phyloP scores from a whole-genome alignment of 1,140 invertebrate species.

The Schlechtendalia chinensis region DNA sequence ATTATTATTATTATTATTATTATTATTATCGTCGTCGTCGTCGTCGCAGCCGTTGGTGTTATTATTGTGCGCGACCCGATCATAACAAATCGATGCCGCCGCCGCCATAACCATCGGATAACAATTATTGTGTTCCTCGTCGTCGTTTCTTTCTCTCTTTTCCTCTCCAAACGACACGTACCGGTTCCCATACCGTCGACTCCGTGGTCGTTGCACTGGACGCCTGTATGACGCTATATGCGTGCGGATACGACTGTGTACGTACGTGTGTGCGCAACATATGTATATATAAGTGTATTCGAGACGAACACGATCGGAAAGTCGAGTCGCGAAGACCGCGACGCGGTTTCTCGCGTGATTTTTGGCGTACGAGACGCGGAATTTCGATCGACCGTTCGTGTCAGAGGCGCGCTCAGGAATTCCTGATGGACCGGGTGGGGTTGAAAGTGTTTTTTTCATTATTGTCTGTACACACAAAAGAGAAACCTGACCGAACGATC shows the following conservation, averaged over 20 bases:
- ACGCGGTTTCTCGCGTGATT: too few relatives aligned
- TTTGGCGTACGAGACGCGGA: too few relatives aligned
- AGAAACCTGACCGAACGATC: too few relatives aligned
- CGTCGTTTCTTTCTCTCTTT: neutral
- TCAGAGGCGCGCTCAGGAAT: too few relatives aligned
- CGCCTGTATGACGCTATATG: neutral
- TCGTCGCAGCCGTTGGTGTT: neutral
- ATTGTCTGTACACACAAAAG: too few relatives aligned
- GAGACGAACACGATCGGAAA: too few relatives aligned
- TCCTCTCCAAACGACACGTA: slow-evolving; percentile 15
- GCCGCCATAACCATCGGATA: slow-evolving; percentile 22
- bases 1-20: slow-evolving; percentile 19
- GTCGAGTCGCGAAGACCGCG: too few relatives aligned
- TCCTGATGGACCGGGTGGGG: too few relatives aligned
- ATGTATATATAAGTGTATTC: neutral
- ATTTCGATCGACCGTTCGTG: too few relatives aligned
- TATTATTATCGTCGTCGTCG: too few relatives aligned
- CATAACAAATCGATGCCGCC: slow-evolving; percentile 38
- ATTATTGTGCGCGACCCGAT: slow-evolving; percentile 37
- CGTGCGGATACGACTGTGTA: neutral
- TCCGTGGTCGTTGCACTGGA: slow-evolving; percentile 32
- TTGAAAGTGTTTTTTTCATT: too few relatives aligned
- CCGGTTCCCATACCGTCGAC: slow-evolving; percentile 15
- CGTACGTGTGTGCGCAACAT: neutral
- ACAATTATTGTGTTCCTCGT: slow-evolving; percentile 33